Percentiles rank a stretch among this genome's conserved stretches.
Conservation (phyloP, 2,888 invertebrate genomes). For the Ectemnius lituratus region DNA sequence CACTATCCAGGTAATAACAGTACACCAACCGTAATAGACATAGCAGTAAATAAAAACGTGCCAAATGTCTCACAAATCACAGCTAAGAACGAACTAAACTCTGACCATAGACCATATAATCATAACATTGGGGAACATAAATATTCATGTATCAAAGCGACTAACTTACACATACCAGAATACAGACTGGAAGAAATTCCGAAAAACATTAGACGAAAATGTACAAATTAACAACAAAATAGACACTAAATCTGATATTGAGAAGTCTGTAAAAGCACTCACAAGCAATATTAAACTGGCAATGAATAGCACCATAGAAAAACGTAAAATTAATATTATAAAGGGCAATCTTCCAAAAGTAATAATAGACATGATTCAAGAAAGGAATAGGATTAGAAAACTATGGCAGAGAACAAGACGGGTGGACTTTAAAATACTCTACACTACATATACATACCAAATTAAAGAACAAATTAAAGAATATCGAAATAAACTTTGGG, state of each 20-base stretch:
- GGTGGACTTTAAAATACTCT: conserved; percentile 8
- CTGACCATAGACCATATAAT: conserved; percentile 59
- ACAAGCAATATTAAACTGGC: conserved; percentile 35
- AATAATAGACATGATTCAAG: conserved; percentile 26
- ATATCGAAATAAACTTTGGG: conserved; percentile 26
- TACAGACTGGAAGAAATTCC: conserved; percentile 46
- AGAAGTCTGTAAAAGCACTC: conserved; percentile 38
- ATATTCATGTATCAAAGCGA: background rate
- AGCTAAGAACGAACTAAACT: conserved; percentile 49
- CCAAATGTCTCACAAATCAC: conserved; percentile 30
- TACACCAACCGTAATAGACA: conserved; percentile 58
- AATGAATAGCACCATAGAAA: conserved; percentile 27
- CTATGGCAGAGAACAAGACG: conserved; percentile 32
- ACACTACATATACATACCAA: conserved; percentile 8
- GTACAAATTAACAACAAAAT: conserved; percentile 34
- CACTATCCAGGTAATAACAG: conserved; percentile 50
- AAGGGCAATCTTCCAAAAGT: conserved; percentile 23
- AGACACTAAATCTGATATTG: conserved; percentile 26
- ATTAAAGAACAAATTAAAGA: conserved; percentile 25
- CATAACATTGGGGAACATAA: conserved; percentile 28
- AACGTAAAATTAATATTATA: conserved; percentile 13
- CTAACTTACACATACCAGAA: conserved; percentile 32
- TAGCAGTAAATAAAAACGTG: conserved; percentile 58
- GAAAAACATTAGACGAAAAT: conserved; percentile 25
- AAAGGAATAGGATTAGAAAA: conserved; percentile 32